Conservation (phyloP, 2,113 vertebrate species). For the Trichomycterus rosablanca region DNA sequence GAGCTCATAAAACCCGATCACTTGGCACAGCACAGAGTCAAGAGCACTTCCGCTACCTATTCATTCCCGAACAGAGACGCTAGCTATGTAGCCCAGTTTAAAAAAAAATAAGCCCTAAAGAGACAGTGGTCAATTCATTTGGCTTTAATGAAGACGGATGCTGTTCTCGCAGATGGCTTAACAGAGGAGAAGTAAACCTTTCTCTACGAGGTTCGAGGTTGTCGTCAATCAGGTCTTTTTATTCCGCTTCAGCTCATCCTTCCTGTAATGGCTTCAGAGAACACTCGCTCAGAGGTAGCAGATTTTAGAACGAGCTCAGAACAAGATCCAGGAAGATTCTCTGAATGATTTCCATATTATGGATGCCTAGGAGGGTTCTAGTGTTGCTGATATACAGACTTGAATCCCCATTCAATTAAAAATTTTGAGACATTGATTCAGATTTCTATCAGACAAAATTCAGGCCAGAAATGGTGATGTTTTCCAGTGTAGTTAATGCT, state of each 20-base stretch:
- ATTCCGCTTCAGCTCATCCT: conserved; percentile 27
- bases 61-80: conserved; percentile 49
- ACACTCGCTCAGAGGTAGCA: too few relatives aligned
- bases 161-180: conserved; percentile 27
- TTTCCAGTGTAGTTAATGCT: too few relatives aligned
- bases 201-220: conserved; percentile 16
- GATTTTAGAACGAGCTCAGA: too few relatives aligned
- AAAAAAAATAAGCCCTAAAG: conserved; percentile 42
- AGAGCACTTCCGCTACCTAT: conserved; percentile 42
- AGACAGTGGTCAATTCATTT: conserved; percentile 56
- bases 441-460: too few relatives aligned
- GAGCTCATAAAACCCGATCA: conserved; percentile 12
- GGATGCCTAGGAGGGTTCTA: too few relatives aligned
- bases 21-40: conserved; percentile 8
- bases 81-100: conserved; percentile 33
- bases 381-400: too few relatives aligned
- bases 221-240: conserved; percentile 34
- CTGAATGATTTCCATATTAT: too few relatives aligned
- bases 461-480: too few relatives aligned
- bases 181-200: conserved; percentile 26
- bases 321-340: too few relatives aligned
- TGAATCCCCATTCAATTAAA: too few relatives aligned
- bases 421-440: too few relatives aligned
- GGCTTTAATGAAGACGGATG: conserved; percentile 42
- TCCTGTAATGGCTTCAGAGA: conserved; percentile 29